These are phyloP conservation scores for Polydrusus tereticollis DNA, from an alignment of 2,888 invertebrate genomes.

Conservation along the genomic window DNA sequence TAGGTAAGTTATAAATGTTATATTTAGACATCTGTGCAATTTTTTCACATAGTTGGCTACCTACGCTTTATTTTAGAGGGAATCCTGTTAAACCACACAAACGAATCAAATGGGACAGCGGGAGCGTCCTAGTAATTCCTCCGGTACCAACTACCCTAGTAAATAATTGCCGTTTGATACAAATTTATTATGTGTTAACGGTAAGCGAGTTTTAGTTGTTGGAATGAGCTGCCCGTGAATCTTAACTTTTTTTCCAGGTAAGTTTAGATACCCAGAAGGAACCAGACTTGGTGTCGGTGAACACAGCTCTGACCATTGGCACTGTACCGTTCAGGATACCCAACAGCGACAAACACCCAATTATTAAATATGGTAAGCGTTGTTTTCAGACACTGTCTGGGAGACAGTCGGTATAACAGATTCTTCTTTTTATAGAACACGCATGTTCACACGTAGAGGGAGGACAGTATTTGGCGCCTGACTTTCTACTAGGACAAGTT, in stretches of 20 bases:
- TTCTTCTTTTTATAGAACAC: slow-evolving; percentile 69
- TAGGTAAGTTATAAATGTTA: slow-evolving; percentile 60
- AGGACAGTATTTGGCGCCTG: slow-evolving; percentile 82
- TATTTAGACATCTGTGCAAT: no score
- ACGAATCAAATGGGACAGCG: slow-evolving; percentile 76
- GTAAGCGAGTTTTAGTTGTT: slow-evolving; percentile 67
- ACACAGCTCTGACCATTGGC: slow-evolving; percentile 81
- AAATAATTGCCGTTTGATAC: slow-evolving; percentile 76
- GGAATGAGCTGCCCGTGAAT: no score
- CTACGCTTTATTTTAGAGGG: slow-evolving; percentile 67
- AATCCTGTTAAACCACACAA: slow-evolving; percentile 74
- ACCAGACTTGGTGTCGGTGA: slow-evolving; percentile 78
- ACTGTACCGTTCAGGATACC: slow-evolving; percentile 80
- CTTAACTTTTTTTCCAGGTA: slow-evolving; percentile 68
- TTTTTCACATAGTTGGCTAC: no score
- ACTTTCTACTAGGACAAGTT: slow-evolving; percentile 83
- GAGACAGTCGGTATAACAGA: no score
- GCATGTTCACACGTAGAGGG: slow-evolving; percentile 82
- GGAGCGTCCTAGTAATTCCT: slow-evolving; percentile 77
- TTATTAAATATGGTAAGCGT: slow-evolving; percentile 74
- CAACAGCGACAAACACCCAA: slow-evolving; percentile 73
- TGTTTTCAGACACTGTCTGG: background rate
- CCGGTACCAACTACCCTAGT: slow-evolving; percentile 82
- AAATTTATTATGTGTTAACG: slow-evolving; percentile 80
- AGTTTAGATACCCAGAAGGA: slow-evolving; percentile 79